Base-by-base conservation (phyloP, 2,113 vertebrate species). In the Rhabdomys dilectus region DNA sequence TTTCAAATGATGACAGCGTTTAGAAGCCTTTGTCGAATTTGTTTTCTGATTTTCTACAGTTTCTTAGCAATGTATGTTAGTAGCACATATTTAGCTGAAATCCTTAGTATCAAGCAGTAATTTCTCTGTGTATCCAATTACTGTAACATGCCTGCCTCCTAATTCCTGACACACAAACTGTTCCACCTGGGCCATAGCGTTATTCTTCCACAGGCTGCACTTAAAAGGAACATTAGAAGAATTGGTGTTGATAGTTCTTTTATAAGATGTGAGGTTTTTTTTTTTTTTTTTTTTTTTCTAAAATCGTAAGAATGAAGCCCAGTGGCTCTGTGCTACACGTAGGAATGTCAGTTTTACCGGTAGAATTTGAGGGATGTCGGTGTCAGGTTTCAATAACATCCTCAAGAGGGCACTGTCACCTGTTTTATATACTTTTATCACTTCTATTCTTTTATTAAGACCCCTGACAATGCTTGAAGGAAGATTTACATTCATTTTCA, bases 401-500 rank as follows among this genome's bases (percentile, higher is more conserved):
- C 97, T 98, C 97, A 97, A 98, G 97, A 98, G 98, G 97, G 97
- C 98, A 97, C 96, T 98, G 89, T 93, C 97, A 97, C 64, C 96
- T 97, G 94, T 91, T 96, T 97, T 92, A 97, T 97, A 91, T 68
- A 76, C 39, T 90, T 90, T 89, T n/a, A 91, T 96, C 81, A 94
- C 45, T 80, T 92, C 9, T 84, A 34, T 93, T 21, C n/a, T 94
- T 90, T 92, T 88, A 90, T 90, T 60, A 95, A 96, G 91, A 95
- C 36, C 75, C 31, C 9, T 94, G 60, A 22, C 1, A 89, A 87
- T 48, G 82, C 5, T 29, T 58, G 16, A 80, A 66, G 29, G 70
- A 15, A 77, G 60, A 88, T 87, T 96, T 92, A 70, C 90, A 89
- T 86, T 31, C 62, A 29, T 62, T 91, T 95, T 56, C 75, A 26